Base-by-base conservation (phyloP, 2,797 vertebrate genomes). In the Martes flavigula region DNA sequence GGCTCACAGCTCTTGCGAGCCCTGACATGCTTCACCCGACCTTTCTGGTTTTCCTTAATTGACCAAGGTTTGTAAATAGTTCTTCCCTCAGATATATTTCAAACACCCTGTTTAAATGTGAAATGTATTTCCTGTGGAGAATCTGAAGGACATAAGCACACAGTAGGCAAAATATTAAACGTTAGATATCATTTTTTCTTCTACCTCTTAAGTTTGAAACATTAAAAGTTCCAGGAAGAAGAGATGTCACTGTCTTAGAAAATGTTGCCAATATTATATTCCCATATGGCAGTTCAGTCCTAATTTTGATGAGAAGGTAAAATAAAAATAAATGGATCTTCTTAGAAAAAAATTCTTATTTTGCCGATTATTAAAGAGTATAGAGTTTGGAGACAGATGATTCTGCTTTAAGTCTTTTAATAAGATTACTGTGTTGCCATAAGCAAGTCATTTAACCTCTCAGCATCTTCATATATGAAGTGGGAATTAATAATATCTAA, bases 261-360 rank as follows among this genome's bases (percentile, higher is more conserved):
- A 97, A 95, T 96, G 66, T 82, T 82, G 84, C 58, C 21, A 38
- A 35, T 64, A 40, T 21, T 51, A 3, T 60, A 66, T 91, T 92
- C 87, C 70, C 60, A 12, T 43, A 40, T 73, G 92, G 38, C 90
- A 96, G 84, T 93, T 51, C 64, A 72, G 25, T 75, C 54, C 32
- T 87, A 62, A 48, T 77, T 90, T 93, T 85, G 75, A 97, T 85
- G n/a, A 97, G 68, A 75, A 56, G 93, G 83, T 87, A 93, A 97
- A 86, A 95, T 87, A 62, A 96, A 92, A 98, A 96, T 95, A 97
- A 98, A 94, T 96, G 98, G 23, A 40, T 35, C 13, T 85, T 68
- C 25, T 51, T 93, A 95, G 46, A 75, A 75, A 75, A 72, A 64
- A 72, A 64, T 38, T 92, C 40, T 82, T 54, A 78, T 43, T 94